A percentile compares a stretch with the other conserved stretches of the same genome.
Conservation (phyloP, 2,888 invertebrate genomes). For the Prosopocoilus inquinatus region DNA sequence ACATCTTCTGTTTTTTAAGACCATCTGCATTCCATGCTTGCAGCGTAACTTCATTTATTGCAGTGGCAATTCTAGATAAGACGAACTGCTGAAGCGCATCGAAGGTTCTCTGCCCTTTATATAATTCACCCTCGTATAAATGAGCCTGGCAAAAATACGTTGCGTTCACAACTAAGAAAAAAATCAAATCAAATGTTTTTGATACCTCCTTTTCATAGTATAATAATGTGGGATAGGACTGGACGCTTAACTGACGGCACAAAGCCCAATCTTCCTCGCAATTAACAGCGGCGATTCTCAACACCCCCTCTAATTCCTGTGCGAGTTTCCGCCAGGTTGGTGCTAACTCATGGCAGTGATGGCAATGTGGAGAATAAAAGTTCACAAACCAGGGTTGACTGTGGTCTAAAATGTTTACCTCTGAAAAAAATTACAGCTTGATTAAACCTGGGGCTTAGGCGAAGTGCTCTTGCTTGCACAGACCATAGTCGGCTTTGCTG, state of each 20-base stretch:
- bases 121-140: slow-evolving; percentile 58
- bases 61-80: slow-evolving; percentile 56
- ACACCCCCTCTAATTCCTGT: slow-evolving; percentile 72
- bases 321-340: slow-evolving; percentile 81
- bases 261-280: slow-evolving; percentile 82
- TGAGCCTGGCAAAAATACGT: slow-evolving; percentile 49
- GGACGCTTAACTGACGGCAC: slow-evolving; percentile 72
- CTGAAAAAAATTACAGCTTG: slow-evolving; percentile 35
- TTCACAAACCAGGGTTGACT: slow-evolving; percentile 81
- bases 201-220: slow-evolving; percentile 56
- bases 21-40: slow-evolving; percentile 45
- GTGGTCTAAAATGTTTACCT: slow-evolving; percentile 52
- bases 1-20: slow-evolving; percentile 50
- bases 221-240: slow-evolving; percentile 72
- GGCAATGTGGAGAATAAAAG: slow-evolving; percentile 84
- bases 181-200: not conserved
- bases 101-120: slow-evolving; percentile 59
- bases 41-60: slow-evolving; percentile 47
- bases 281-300: slow-evolving; percentile 79
- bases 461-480: slow-evolving; percentile 47
- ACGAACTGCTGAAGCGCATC: slow-evolving; percentile 63
- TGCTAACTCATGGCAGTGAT: slow-evolving; percentile 80
- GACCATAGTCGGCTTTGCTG: slow-evolving; percentile 72
- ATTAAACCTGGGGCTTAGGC: not conserved
- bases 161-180: no score